A percentile compares a stretch with the other conserved stretches of the same genome.
Evolutionary conservation across 2,797 vertebrate genomes (phyloP).

Genomic region (Morus bassanus): DNA sequence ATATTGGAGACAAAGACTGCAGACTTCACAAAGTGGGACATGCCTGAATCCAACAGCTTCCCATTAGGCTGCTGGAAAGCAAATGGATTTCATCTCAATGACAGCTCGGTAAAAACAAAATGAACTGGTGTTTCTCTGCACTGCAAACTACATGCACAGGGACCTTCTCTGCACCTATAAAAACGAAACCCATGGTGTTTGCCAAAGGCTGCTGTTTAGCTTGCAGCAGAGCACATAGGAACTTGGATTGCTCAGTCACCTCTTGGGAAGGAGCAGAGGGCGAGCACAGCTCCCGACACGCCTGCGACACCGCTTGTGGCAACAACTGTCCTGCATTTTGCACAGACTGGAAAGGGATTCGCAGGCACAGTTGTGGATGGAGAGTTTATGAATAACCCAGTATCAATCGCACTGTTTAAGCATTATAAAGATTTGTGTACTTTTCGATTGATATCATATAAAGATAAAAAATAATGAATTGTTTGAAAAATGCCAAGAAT

Average conservation of each 20-base stretch:
- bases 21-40: not conserved
- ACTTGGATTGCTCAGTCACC: accelerated
- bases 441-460: not conserved
- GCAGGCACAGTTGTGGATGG: accelerated
- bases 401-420: not conserved
- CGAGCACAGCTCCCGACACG: accelerated
- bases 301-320: accelerated
- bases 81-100: not conserved
- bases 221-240: not conserved
- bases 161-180: not conserved
- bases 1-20: not conserved
- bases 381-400: not conserved
- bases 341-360: not conserved
- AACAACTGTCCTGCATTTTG: not conserved
- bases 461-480: not conserved
- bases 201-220: not conserved
- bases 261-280: not conserved
- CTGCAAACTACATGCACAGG: accelerated
- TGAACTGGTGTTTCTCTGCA: accelerated
- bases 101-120: not conserved
- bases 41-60: not conserved
- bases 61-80: not conserved
- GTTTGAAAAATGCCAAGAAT: not conserved
- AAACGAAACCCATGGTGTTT: accelerated
- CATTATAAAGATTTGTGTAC: not conserved